Percentiles rank a stretch among this genome's conserved stretches.
These are phyloP conservation scores for Cacoxenus indagator DNA, from an alignment of 2,888 invertebrate genomes.

Conservation along the genomic window DNA sequence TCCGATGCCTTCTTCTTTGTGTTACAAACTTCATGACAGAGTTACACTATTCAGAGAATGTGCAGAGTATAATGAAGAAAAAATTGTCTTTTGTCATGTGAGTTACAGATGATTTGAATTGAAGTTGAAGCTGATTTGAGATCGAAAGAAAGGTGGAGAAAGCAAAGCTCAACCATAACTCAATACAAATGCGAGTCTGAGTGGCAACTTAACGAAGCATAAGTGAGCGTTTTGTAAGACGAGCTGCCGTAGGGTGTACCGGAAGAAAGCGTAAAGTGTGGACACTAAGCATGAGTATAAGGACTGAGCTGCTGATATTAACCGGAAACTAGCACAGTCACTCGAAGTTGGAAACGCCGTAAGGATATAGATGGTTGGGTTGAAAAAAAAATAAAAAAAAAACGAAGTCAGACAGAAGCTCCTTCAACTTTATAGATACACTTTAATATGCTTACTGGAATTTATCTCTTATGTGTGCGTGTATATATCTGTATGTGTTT, in stretches of 20 bases:
- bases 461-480: neutral
- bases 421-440: slow-evolving; percentile 9
- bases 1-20: too few species aligned
- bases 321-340: neutral
- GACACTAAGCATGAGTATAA: neutral
- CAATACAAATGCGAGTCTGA: slow-evolving; percentile 2
- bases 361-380: neutral
- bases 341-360: neutral
- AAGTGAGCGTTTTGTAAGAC: slow-evolving; percentile 13
- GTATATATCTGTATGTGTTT: neutral
- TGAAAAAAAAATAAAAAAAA: neutral
- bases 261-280: neutral
- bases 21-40: too few species aligned
- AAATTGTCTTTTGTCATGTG: neutral
- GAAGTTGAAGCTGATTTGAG: neutral
- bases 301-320: neutral
- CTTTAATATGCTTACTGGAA: slow-evolving; percentile 4
- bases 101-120: neutral
- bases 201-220: slow-evolving; percentile 18
- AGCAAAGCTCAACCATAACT: slow-evolving; percentile 1
- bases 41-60: too few species aligned
- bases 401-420: neutral
- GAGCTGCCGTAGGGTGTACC: neutral
- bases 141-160: neutral
- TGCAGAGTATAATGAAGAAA: neutral